Evolutionary conservation across 2,113 vertebrate species (phyloP).

Genomic region (Phyllostomus discolor): DNA sequence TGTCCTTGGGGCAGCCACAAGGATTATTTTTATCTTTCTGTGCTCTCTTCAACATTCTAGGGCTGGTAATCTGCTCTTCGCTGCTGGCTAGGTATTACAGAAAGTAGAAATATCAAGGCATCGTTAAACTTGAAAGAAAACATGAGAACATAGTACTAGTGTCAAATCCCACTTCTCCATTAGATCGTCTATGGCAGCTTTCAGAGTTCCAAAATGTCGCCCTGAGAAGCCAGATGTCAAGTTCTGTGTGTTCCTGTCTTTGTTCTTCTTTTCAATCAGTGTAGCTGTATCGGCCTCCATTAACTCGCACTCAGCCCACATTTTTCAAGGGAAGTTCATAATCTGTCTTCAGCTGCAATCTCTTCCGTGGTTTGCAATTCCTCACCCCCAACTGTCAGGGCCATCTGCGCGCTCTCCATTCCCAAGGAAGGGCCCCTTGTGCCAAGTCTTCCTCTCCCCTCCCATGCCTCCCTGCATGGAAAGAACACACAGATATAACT

Average conservation of each 20-base stretch:
- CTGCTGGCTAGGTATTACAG: background rate
- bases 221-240: background rate
- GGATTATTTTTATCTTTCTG: background rate
- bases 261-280: background rate
- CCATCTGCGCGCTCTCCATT: conserved; percentile 56
- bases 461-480: background rate
- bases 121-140: background rate
- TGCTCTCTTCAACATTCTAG: background rate
- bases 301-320: background rate
- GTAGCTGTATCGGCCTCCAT: background rate
- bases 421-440: background rate
- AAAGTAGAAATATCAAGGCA: background rate
- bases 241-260: background rate
- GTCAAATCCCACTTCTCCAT: background rate
- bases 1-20: background rate
- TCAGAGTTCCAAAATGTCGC: background rate
- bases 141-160: background rate
- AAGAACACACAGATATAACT: conserved; percentile 46
- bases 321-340: conserved; percentile 8
- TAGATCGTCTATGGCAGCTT: background rate
- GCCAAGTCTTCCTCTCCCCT: conserved; percentile 39
- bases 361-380: background rate
- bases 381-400: conserved; percentile 30
- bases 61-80: background rate
- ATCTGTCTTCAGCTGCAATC: conserved; percentile 11